These are phyloP conservation scores for Cryptotermes secundus DNA, from an alignment of 1,140 invertebrate genomes.

Conservation along the genomic window DNA sequence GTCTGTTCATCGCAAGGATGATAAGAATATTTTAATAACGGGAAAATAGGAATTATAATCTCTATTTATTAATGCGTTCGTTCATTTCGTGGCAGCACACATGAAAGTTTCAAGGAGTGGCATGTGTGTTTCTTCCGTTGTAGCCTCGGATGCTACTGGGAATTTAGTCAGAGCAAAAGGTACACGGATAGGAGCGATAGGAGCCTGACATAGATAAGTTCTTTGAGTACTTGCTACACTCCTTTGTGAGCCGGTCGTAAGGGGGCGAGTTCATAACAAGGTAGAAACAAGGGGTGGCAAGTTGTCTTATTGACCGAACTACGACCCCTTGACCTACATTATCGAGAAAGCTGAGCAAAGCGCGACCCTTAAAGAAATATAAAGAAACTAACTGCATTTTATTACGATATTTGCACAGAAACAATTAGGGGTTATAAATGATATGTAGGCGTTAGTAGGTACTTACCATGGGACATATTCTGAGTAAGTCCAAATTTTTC, in stretches of 20 bases:
- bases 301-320: neutral
- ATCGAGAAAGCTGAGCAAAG: neutral
- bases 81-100: no score
- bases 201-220: neutral
- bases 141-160: no score
- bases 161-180: no score
- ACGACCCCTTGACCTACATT: neutral
- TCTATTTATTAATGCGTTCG: no score
- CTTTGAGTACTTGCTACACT: neutral
- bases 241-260: neutral
- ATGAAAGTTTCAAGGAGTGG: no score
- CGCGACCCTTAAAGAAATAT: neutral
- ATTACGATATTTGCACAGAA: no score
- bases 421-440: neutral
- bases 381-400: no score
- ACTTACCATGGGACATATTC: neutral
- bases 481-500: neutral
- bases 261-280: slow-evolving; percentile 1
- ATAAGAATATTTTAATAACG: no score
- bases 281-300: neutral
- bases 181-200: no score
- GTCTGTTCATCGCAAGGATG: no score
- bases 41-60: no score
- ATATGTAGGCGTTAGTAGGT: neutral
- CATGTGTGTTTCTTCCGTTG: no score